A percentile compares a stretch with the other conserved stretches of the same genome.
Conservation (phyloP, 1,140 invertebrate species). For the Hylyphantes graminicola region DNA sequence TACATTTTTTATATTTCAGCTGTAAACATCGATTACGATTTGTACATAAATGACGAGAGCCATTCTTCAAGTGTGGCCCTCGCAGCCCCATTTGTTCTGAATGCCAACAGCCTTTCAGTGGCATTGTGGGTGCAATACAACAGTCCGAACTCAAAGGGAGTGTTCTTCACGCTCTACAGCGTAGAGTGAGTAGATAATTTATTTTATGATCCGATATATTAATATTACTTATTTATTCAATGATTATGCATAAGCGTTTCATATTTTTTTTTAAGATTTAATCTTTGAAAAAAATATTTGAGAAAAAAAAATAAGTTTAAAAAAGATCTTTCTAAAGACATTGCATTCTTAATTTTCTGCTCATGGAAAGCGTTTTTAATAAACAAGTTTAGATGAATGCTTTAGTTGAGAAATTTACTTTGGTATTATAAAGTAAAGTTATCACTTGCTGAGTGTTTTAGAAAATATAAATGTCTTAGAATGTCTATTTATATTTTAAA, state of each 20-base stretch:
- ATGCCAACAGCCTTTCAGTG: conserved; percentile 79
- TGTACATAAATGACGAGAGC: conserved; percentile 90
- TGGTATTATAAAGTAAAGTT: too few relatives aligned
- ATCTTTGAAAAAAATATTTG: too few relatives aligned
- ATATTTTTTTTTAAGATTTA: not conserved
- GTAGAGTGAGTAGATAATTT: conserved; percentile 71
- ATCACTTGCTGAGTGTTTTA: too few relatives aligned
- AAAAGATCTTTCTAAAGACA: too few relatives aligned
- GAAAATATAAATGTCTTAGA: too few relatives aligned
- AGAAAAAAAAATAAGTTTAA: too few relatives aligned
- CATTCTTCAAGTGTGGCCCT: conserved; percentile 86
- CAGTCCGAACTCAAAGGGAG: conserved; percentile 86
- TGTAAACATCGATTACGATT: conserved; percentile 94
- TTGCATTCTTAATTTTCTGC: too few relatives aligned
- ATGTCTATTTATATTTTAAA: too few relatives aligned
- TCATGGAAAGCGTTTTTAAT: too few relatives aligned
- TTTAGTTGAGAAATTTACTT: too few relatives aligned
- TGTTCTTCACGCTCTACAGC: conserved; percentile 92
- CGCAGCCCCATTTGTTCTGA: conserved; percentile 87
- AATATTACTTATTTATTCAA: not conserved
- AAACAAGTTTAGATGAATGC: too few relatives aligned
- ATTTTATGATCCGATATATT: not conserved
- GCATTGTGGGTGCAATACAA: conserved; percentile 97
- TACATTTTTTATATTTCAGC: conserved; percentile 66
- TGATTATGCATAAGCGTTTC: not conserved